Conservation (phyloP, 2,888 invertebrate genomes). For the Laspeyria flexula region DNA sequence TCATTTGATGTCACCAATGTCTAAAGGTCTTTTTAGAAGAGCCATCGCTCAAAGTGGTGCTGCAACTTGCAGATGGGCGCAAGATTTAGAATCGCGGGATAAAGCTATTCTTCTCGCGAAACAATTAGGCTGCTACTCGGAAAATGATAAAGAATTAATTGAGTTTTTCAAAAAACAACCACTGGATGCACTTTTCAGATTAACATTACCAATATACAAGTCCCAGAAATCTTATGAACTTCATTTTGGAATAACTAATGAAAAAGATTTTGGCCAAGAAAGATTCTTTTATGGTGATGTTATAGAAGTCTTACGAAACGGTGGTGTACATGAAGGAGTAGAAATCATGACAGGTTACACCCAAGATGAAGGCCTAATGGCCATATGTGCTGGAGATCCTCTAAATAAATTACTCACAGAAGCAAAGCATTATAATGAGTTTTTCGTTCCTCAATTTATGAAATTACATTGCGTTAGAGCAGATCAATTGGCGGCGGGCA, state of each 20-base stretch:
- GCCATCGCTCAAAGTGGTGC: conserved; percentile 90
- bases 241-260: conserved; percentile 50
- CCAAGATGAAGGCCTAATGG: conserved; percentile 87
- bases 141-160: conserved; percentile 59
- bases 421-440: conserved; percentile 54
- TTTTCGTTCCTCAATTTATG: conserved; percentile 56
- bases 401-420: conserved; percentile 42
- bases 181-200: conserved; percentile 45
- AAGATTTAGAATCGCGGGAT: conserved; percentile 78
- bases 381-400: conserved; percentile 20
- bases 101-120: conserved; percentile 58
- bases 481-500: conserved; percentile 56
- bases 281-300: conserved; percentile 59
- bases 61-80: conserved; percentile 83
- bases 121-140: conserved; percentile 59
- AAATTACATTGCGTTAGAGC: conserved; percentile 44
- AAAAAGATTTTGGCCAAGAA: conserved; percentile 62
- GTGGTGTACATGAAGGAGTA: conserved; percentile 79
- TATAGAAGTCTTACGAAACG: conserved; percentile 69
- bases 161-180: conserved; percentile 63
- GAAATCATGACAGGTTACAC: conserved; percentile 90
- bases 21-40: conserved; percentile 69
- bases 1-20: conserved; percentile 76
- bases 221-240: conserved; percentile 42
- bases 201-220: conserved; percentile 43